Conservation (phyloP, 2,797 vertebrate species). For the Telmatherina bonti region DNA sequence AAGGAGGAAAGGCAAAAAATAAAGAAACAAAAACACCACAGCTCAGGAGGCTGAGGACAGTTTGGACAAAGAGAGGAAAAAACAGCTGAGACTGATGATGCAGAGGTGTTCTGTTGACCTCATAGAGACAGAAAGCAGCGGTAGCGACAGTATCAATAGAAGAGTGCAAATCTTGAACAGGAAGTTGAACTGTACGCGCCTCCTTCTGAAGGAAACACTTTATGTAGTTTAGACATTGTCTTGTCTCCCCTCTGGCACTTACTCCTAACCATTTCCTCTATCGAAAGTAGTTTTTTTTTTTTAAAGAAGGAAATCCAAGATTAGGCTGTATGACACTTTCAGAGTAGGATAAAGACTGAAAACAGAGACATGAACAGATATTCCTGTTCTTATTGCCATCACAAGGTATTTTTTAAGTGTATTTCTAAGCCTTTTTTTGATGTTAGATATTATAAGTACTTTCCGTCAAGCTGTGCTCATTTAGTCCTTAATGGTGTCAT, state of each 20-base stretch:
- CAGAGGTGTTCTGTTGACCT: conserved; percentile 35
- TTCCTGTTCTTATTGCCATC: conserved; percentile 28
- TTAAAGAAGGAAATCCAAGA: conserved; percentile 25
- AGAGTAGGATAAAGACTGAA: conserved; percentile 11
- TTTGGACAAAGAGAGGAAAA: conserved; percentile 24
- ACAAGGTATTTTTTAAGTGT: conserved; percentile 14
- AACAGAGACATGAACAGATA: not conserved
- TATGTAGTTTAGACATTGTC: conserved; percentile 36
- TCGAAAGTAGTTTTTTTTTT: conserved; percentile 23
- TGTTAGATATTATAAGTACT: conserved; percentile 7
- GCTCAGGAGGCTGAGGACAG: conserved; percentile 33
- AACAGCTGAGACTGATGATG: conserved; percentile 38
- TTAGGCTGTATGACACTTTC: conserved; percentile 1
- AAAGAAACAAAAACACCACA: conserved; percentile 21
- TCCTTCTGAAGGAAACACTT: conserved; percentile 67
- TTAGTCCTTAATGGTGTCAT: not conserved
- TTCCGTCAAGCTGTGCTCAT: not conserved
- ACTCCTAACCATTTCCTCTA: conserved; percentile 68
- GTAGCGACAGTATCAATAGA: not conserved
- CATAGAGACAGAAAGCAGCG: conserved; percentile 8
- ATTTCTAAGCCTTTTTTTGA: conserved; percentile 18
- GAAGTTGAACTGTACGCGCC: conserved; percentile 42
- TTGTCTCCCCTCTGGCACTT: conserved; percentile 46
- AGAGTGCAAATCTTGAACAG: conserved; percentile 39
- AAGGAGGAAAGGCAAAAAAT: conserved; percentile 47